A percentile compares a stretch with the other conserved stretches of the same genome.
These are phyloP conservation scores for Malacoctenus gilli DNA, from an alignment of 2,797 vertebrate species.

Conservation along the genomic window DNA sequence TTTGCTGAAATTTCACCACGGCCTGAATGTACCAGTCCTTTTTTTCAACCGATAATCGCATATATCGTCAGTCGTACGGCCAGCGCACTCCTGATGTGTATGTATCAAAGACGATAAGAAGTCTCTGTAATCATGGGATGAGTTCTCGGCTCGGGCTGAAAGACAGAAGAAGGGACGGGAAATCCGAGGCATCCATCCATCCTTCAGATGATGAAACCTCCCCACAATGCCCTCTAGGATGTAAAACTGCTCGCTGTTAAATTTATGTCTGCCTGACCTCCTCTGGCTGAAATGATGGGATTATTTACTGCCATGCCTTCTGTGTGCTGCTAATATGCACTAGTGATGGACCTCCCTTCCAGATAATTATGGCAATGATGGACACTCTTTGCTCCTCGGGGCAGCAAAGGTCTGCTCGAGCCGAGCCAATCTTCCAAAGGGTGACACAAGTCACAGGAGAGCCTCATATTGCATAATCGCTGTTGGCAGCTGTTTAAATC, in stretches of 20 bases:
- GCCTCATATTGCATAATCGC: constrained; percentile 57
- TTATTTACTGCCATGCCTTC: constrained; percentile 68
- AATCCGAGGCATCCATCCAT: constrained; percentile 50
- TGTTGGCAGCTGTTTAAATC: constrained; percentile 65
- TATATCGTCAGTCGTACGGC: neutral
- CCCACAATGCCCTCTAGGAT: constrained; percentile 61
- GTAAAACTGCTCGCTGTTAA: constrained; percentile 58
- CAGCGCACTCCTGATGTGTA: constrained; percentile 8
- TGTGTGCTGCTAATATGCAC: constrained; percentile 60
- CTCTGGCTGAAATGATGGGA: constrained; percentile 64
- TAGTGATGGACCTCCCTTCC: constrained; percentile 58
- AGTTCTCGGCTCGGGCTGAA: constrained; percentile 9
- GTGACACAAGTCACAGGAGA: constrained; percentile 61
- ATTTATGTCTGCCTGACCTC: constrained; percentile 68
- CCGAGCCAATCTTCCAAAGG: constrained; percentile 60
- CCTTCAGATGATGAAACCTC: constrained; percentile 61
- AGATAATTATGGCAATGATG: constrained; percentile 70
- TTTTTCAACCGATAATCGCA: constrained; percentile 6
- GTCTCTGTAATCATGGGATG: constrained; percentile 23
- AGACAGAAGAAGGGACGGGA: constrained; percentile 11
- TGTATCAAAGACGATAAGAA: constrained; percentile 16
- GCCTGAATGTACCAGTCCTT: no score
- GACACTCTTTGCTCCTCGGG: constrained; percentile 59
- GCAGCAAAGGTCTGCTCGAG: constrained; percentile 59
- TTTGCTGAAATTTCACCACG: no score